These are phyloP conservation scores for Scaptomyza hsui DNA, from an alignment of 1,140 invertebrate species.

Conservation along the genomic window DNA sequence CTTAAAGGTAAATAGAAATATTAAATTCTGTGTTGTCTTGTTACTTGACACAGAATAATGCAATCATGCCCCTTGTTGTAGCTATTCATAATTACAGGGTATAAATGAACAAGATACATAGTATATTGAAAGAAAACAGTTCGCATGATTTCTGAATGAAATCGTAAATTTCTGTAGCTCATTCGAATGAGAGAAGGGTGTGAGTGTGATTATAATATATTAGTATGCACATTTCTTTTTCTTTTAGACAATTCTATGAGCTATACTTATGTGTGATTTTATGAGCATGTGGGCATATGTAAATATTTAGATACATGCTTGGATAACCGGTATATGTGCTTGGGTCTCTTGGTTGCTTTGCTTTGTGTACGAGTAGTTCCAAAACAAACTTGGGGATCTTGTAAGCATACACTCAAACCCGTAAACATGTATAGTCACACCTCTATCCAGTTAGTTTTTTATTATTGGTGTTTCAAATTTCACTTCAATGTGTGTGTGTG, in stretches of 20 bases:
- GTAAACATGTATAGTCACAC: constrained; percentile 11
- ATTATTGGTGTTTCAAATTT: neutral
- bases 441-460: constrained; percentile 15
- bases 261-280: too few relatives aligned
- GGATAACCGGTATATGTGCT: constrained; percentile 8
- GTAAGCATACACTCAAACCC: neutral
- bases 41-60: too few relatives aligned
- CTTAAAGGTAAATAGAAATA: too few relatives aligned
- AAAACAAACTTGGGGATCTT: neutral
- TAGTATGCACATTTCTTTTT: constrained; percentile 17
- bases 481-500: too few relatives aligned
- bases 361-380: constrained; percentile 3
- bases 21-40: too few relatives aligned
- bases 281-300: neutral
- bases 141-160: constrained; percentile 26
- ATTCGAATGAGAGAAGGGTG: too few relatives aligned
- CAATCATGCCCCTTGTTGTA: too few relatives aligned
- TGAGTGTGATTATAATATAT: constrained; percentile 40
- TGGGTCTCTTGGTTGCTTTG: neutral
- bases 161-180: constrained; percentile 35
- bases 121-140: neutral
- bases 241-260: too few relatives aligned
- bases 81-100: neutral
- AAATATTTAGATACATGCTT: neutral
- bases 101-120: neutral